Evolutionary conservation across 2,888 invertebrate genomes (phyloP), one percentile per base, ranked within the genome.

Genomic region (Hyles lineata): DNA sequence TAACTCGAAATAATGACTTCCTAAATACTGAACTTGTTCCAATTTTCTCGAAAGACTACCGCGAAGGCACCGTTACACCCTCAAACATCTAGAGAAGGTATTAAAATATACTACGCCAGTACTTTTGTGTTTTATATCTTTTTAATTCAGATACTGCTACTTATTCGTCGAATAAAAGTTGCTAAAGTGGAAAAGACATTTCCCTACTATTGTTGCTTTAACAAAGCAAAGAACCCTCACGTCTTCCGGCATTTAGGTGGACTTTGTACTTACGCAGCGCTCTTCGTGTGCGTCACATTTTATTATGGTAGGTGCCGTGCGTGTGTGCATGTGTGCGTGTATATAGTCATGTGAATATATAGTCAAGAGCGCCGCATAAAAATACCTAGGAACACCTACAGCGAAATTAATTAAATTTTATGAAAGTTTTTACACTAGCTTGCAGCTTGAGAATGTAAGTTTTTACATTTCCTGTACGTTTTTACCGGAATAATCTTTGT

Each of bases 211-310:
- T 90, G 89, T 90, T 84, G 81, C 82, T 82, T 86, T 87, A 89
- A 91, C 91, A 90, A 90, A 87, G 88, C 85, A 79, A 85, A 82
- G 86, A 86, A 87, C 82, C 84, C 88, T 87, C 84, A 79, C 85
- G 80, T 83, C 87, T 89, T 90, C 89, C 89, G 88, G 87, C 85
- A 86, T 89, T 90, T 90, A 89, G 86, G 87, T 79, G 88, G 89
- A 89, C 90, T 72, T 89, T 83, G 80, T 83, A 79, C 80, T 83
- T 79, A 77, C 74, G 80, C 77, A 77, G 78, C 83, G 82, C 83
- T 84, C 80, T 81, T 79, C 79, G 79, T 76, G 76, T 80, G 77
- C 79, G 79, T 71, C 71, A 50, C 62, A 29, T 72, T 67, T 63
- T 72, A 73, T 76, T 75, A 73, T 74, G 71, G 67, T 67, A 67